Evolutionary conservation across 2,797 vertebrate genomes (phyloP).

Genomic region (Sebastes taczanowskii): DNA sequence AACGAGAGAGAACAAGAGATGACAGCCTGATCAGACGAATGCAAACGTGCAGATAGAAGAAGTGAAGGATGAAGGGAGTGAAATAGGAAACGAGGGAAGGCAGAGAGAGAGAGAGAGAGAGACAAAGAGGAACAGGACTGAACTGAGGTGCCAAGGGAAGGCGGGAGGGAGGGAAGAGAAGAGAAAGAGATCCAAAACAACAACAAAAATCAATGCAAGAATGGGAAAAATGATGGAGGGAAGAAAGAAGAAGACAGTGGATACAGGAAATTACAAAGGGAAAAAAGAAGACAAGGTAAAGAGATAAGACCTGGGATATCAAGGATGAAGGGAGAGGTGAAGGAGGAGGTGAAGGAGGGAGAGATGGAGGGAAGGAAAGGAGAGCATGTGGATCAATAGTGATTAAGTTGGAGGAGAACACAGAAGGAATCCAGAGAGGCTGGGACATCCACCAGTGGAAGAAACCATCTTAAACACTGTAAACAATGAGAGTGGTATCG

Average conservation of each 20-base stretch:
- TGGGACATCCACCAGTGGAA: conserved; percentile 16
- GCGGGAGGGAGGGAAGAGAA: not conserved
- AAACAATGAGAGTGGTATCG: not conserved
- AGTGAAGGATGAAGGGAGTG: not conserved
- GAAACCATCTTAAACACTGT: conserved; percentile 25
- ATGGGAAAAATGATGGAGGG: not conserved
- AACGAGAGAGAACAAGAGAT: not conserved
- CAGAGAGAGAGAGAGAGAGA: not conserved
- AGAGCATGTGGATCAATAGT: conserved; percentile 43
- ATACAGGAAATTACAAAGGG: conserved; percentile 28
- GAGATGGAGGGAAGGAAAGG: not conserved
- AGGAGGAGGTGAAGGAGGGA: not conserved
- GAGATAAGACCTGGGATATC: not conserved
- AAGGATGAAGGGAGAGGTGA: not conserved
- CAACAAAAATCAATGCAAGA: not conserved
- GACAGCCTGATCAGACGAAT: not conserved
- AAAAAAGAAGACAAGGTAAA: not conserved
- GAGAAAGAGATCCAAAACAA: not conserved
- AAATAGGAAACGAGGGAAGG: conserved; percentile 7
- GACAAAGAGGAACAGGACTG: not conserved
- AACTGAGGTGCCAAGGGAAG: not conserved
- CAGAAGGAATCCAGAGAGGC: conserved; percentile 19
- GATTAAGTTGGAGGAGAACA: conserved; percentile 38
- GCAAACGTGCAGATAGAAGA: not conserved
- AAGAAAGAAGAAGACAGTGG: not conserved